Conservation (phyloP, 2,113 vertebrate genomes). For the Lasiurus borealis region DNA sequence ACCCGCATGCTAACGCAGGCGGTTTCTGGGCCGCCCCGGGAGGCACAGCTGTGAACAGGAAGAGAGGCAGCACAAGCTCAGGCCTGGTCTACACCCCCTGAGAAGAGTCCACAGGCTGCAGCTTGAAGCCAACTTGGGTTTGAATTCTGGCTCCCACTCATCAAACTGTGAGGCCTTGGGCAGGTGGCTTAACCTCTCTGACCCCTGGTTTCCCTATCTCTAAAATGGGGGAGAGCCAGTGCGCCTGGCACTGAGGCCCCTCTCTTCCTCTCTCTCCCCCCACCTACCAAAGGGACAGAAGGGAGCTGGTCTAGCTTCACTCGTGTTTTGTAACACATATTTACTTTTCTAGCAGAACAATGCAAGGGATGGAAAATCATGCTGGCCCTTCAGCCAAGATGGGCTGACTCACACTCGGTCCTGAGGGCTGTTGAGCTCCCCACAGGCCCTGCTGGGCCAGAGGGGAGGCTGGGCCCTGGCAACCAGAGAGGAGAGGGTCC, state of each 20-base stretch:
- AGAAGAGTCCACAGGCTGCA: background rate
- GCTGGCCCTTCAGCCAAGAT: constrained; percentile 11
- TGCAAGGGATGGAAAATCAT: constrained; percentile 69
- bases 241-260: fast-evolving
- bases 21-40: background rate
- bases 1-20: background rate
- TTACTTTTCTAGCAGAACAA: constrained; percentile 75
- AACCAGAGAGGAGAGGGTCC: constrained; percentile 50
- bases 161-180: background rate
- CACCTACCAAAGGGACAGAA: background rate
- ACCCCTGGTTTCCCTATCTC: background rate
- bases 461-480: constrained; percentile 26
- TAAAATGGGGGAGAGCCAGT: background rate
- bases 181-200: background rate
- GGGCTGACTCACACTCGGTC: constrained; percentile 74
- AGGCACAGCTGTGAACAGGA: background rate
- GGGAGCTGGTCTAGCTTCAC: background rate
- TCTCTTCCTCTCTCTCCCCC: background rate
- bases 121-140: background rate
- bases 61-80: fast-evolving
- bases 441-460: background rate
- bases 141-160: background rate
- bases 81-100: background rate
- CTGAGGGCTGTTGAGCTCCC: constrained; percentile 1
- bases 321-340: constrained; percentile 72